These are phyloP conservation scores for Hesperophylax magnus DNA, from an alignment of 1,140 invertebrate genomes.

Conservation along the genomic window DNA sequence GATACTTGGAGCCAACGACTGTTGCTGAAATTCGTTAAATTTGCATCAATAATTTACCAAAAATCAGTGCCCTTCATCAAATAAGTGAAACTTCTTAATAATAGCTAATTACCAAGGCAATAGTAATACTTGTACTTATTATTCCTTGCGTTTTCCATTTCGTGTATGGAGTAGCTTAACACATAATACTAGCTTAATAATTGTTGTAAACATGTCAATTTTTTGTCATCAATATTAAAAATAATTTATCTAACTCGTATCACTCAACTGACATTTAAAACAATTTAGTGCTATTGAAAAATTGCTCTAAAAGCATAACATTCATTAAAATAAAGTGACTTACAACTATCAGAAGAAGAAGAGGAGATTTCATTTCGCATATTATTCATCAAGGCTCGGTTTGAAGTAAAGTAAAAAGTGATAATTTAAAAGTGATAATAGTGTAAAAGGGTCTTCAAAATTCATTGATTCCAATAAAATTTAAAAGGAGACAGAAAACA, in stretches of 20 bases:
- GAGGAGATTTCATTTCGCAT: not conserved
- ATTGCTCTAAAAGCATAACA: not conserved
- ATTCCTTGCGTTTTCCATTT: constrained; percentile 11
- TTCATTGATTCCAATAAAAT: not conserved
- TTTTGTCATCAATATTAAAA: constrained; percentile 14
- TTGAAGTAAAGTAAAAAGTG: constrained; percentile 1
- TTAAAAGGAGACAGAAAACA: not conserved
- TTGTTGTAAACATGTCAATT: constrained; percentile 16
- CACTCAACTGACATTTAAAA: constrained; percentile 17
- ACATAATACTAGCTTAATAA: too few species aligned
- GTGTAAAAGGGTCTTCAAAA: constrained; percentile 9
- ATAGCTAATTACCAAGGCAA: not conserved
- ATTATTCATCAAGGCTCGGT: not conserved
- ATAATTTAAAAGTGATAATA: constrained; percentile 28
- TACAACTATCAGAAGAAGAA: not conserved
- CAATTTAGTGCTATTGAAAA: not conserved
- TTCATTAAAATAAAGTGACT: not conserved
- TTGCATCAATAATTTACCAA: not conserved
- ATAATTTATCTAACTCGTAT: constrained; percentile 9
- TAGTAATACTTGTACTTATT: not conserved
- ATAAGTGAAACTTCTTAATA: not conserved
- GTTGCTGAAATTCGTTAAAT: not conserved
- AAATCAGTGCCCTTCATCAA: constrained; percentile 31
- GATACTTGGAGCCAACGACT: not conserved
- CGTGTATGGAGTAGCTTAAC: too few species aligned